Percentiles rank a stretch among this genome's conserved stretches.
These are phyloP conservation scores for Carassius gibelio DNA, from an alignment of 2,113 vertebrate genomes.

Conservation along the genomic window DNA sequence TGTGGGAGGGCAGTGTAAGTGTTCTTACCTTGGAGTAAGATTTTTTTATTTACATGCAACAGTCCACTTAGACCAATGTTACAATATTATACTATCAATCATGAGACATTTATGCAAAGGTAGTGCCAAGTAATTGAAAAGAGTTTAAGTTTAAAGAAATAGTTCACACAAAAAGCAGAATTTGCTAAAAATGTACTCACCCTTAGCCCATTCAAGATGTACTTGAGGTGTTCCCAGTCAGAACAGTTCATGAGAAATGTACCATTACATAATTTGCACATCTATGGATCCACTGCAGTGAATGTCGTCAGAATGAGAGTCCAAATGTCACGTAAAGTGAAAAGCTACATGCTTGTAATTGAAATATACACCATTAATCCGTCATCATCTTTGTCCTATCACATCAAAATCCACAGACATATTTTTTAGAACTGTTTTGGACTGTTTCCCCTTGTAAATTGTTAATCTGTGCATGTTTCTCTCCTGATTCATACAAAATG, in stretches of 20 bases:
- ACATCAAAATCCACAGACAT: not conserved
- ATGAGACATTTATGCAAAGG: not conserved
- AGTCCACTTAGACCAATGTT: not conserved
- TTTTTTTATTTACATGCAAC: not conserved
- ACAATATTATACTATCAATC: not conserved
- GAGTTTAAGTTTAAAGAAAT: not conserved
- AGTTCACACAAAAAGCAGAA: too few species aligned
- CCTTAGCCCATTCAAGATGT: not conserved
- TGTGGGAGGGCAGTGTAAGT: conserved; percentile 82
- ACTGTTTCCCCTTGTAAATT: too few species aligned
- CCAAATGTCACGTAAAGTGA: not conserved
- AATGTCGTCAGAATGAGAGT: not conserved
- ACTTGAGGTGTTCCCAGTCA: not conserved
- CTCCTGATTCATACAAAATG: too few species aligned
- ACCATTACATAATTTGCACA: not conserved
- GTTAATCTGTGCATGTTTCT: too few species aligned
- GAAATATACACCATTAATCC: not conserved
- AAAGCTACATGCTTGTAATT: not conserved
- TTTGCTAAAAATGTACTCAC: too few species aligned
- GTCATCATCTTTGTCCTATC: not conserved
- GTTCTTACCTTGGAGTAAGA: not conserved
- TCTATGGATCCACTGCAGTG: not conserved
- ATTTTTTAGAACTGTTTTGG: too few species aligned
- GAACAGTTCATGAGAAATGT: not conserved
- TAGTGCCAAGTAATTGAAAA: not conserved